phyloP scores from a whole-genome alignment of 1,140 invertebrate genomes.

The Leucophenga varia region DNA sequence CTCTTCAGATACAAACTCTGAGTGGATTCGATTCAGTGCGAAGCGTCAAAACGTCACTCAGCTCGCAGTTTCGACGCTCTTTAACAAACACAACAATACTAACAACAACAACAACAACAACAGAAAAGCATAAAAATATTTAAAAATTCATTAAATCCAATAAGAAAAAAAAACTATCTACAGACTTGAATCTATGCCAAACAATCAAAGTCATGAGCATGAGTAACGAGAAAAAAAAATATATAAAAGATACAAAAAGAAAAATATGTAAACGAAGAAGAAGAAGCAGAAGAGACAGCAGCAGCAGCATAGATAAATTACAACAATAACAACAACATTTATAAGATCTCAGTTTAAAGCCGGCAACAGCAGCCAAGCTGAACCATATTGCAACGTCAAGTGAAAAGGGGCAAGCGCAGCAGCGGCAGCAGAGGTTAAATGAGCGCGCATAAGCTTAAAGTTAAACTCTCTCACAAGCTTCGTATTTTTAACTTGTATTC shows the following conservation, averaged over 20 bases:
- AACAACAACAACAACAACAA: constrained; percentile 1
- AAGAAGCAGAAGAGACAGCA: not conserved
- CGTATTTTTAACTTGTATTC: too few relatives aligned
- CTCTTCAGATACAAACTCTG: too few relatives aligned
- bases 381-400: too few relatives aligned
- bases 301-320: too few relatives aligned
- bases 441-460: not conserved
- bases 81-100: not conserved
- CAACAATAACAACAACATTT: constrained; percentile 22
- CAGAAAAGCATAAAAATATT: not conserved
- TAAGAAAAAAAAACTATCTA: constrained; percentile 8
- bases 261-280: constrained; percentile 17
- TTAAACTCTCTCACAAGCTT: too few relatives aligned
- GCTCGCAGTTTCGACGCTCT: too few relatives aligned
- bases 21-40: too few relatives aligned
- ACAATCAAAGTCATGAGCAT: constrained; percentile 23
- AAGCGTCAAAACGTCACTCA: constrained; percentile 11
- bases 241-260: constrained; percentile 10
- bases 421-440: not conserved
- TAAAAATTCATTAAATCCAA: constrained; percentile 11
- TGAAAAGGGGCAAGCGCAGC: too few relatives aligned
- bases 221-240: constrained; percentile 6
- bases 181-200: constrained; percentile 32
- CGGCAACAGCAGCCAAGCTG: constrained; percentile 9
- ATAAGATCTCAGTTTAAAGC: constrained; percentile 8